phyloP scores from a whole-genome alignment of 1,140 invertebrate species.

The Trigoniulus corallinus region DNA sequence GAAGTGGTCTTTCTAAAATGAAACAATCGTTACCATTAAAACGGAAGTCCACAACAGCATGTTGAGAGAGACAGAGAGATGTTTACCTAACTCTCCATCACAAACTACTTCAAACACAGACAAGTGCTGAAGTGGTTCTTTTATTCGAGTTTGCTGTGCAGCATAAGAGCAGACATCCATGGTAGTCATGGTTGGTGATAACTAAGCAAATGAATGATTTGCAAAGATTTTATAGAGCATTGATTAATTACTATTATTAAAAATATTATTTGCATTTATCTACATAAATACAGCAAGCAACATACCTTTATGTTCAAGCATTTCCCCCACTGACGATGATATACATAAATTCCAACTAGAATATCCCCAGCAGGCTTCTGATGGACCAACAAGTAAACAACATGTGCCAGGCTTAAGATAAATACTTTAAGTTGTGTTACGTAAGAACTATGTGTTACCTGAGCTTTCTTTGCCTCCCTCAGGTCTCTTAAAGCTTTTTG shows the following conservation, averaged over 20 bases:
- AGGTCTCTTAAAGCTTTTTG: slow-evolving; percentile 4
- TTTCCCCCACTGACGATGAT: slow-evolving; percentile 10
- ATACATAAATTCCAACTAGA: slow-evolving; percentile 13
- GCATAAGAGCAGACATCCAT: slow-evolving; percentile 37
- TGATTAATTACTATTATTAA: too few relatives aligned
- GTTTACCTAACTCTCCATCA: slow-evolving; percentile 36
- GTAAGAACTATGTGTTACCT: slow-evolving; percentile 1
- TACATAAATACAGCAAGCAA: too few relatives aligned
- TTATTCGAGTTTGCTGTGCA: slow-evolving; percentile 38
- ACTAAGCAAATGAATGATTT: slow-evolving; percentile 25
- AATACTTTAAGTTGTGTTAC: background rate
- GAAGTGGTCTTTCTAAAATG: slow-evolving; percentile 43
- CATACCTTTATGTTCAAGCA: slow-evolving; percentile 10
- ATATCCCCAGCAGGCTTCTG: slow-evolving; percentile 12
- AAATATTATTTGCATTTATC: too few relatives aligned
- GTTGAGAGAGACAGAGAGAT: background rate
- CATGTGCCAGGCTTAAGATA: background rate
- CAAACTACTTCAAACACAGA: slow-evolving; percentile 56
- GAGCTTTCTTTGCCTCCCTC: background rate
- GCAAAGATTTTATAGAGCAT: too few relatives aligned
- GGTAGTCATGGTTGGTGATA: slow-evolving; percentile 56
- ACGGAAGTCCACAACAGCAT: background rate
- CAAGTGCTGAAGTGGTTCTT: slow-evolving; percentile 33
- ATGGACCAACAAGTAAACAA: background rate
- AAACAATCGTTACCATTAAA: slow-evolving; percentile 1